Conservation (phyloP, 92 coral and sea anemone species). For the Blastomussa wellsi region DNA sequence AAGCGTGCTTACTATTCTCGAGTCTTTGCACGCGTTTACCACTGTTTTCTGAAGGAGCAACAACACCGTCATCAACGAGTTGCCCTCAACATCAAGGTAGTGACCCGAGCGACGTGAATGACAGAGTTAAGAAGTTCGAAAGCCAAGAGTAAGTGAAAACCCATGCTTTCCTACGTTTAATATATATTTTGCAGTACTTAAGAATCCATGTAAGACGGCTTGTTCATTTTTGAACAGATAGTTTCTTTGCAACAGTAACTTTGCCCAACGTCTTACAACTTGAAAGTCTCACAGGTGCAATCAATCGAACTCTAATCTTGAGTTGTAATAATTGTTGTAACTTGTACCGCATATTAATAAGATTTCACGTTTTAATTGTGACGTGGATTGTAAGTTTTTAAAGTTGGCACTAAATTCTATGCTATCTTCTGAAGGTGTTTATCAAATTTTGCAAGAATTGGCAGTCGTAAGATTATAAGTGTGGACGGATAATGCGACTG, state of each 20-base stretch:
- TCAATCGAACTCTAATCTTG: background rate
- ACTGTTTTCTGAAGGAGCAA: background rate
- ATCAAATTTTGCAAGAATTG: background rate
- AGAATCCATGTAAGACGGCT: background rate
- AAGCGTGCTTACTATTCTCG: background rate
- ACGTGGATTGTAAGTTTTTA: background rate
- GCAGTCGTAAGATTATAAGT: no score
- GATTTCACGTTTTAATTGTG: background rate
- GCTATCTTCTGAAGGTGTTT: no score
- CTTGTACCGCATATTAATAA: no score
- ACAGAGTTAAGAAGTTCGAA: slow-evolving; percentile 29
- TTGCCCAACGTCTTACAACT: background rate
- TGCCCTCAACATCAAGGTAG: slow-evolving; percentile 45
- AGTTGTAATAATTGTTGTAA: no score
- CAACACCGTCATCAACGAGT: background rate
- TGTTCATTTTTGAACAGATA: background rate
- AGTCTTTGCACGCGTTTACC: slow-evolving; percentile 10
- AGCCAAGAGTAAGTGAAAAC: slow-evolving; percentile 22
- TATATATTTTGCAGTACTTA: background rate
- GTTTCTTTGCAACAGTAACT: background rate
- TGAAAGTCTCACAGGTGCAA: background rate
- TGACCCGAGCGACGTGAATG: slow-evolving; percentile 49
- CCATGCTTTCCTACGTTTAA: background rate
- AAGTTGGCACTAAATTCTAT: no score
- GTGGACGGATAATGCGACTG: no score